Evolutionary conservation across 2,113 vertebrate species (phyloP).

Genomic region (Phalacrocorax brasilianus): DNA sequence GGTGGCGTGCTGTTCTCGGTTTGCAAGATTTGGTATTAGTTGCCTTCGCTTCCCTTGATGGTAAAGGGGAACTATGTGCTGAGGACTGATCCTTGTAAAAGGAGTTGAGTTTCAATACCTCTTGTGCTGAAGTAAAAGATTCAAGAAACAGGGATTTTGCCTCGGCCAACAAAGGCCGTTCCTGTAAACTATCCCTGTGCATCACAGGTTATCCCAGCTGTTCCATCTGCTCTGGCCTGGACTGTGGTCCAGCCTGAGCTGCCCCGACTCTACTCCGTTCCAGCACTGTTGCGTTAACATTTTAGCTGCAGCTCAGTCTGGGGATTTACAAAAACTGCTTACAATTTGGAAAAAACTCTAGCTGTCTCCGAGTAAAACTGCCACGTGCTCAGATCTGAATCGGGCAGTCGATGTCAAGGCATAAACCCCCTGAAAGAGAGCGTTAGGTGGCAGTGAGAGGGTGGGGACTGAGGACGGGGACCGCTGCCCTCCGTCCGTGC

Average conservation of each 20-base stretch:
- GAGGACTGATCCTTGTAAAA: not conserved
- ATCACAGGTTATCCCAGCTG: not conserved
- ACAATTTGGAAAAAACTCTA: not conserved
- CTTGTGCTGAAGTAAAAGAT: not conserved
- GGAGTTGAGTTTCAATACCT: not conserved
- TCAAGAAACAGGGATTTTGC: not conserved
- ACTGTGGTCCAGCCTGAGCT: not conserved
- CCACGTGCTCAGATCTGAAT: rapidly evolving
- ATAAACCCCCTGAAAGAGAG: rapidly evolving
- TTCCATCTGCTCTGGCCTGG: not conserved
- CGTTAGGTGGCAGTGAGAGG: rapidly evolving
- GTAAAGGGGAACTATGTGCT: not conserved
- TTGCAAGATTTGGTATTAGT: not conserved
- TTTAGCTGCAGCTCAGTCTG: not conserved
- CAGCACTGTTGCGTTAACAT: not conserved
- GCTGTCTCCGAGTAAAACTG: not conserved
- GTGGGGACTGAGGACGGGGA: not conserved
- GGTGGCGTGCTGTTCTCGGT: not conserved
- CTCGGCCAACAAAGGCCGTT: not conserved
- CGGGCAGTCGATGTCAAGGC: rapidly evolving
- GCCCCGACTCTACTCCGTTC: rapidly evolving
- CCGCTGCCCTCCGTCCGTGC: rapidly evolving
- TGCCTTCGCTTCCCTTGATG: not conserved
- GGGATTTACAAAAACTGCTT: not conserved
- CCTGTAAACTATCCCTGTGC: rapidly evolving